These are phyloP conservation scores for Heptranchias perlo DNA, from an alignment of 2,113 vertebrate genomes.

Conservation along the genomic window DNA sequence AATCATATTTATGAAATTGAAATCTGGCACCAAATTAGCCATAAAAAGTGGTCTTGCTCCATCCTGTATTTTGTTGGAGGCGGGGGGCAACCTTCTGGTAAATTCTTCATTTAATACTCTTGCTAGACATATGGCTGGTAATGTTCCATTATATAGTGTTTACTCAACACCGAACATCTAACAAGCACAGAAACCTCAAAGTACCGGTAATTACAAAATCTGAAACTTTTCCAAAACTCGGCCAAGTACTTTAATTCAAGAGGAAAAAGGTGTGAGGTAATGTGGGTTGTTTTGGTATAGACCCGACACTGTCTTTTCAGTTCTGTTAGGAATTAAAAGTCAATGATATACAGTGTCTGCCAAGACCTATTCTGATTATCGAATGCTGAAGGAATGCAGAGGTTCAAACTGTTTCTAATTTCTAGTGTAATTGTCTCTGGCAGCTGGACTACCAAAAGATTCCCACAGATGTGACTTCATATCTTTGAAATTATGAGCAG, in stretches of 20 bases:
- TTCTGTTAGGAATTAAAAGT: slow-evolving; percentile 42
- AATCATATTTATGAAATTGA: background rate
- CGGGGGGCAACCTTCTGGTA: too few relatives aligned
- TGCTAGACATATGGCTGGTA: background rate
- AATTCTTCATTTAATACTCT: background rate
- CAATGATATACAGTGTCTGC: slow-evolving; percentile 39
- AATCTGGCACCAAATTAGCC: background rate
- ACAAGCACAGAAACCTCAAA: slow-evolving; percentile 32
- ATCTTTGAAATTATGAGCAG: background rate
- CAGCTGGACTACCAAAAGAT: slow-evolving; percentile 68
- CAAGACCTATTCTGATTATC: slow-evolving; percentile 57
- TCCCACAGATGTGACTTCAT: slow-evolving; percentile 43
- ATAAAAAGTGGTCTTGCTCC: background rate
- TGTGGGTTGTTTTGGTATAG: background rate
- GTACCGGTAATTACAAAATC: slow-evolving; percentile 29
- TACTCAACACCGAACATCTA: background rate
- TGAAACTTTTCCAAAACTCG: background rate
- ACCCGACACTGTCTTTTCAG: background rate
- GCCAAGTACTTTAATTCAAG: slow-evolving; percentile 22
- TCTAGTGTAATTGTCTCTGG: slow-evolving; percentile 66
- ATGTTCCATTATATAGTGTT: slow-evolving; percentile 25
- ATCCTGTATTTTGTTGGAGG: background rate
- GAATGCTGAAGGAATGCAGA: slow-evolving; percentile 60
- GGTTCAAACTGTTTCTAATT: slow-evolving; percentile 62
- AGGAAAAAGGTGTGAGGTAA: slow-evolving; percentile 36